Evolutionary conservation across 2,888 invertebrate species (phyloP).

Genomic region (Ennomos erosarius): DNA sequence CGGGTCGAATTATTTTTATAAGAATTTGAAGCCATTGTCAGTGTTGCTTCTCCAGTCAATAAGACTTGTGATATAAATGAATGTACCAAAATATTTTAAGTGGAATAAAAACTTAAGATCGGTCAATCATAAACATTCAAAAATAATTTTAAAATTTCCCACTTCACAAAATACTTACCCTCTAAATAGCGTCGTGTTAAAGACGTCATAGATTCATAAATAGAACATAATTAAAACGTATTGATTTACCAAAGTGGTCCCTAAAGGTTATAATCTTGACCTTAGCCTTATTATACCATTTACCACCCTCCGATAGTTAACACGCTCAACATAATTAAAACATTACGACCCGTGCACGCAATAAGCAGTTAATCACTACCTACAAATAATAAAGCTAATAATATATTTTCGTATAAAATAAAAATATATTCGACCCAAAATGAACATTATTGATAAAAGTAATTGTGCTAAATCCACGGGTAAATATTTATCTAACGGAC

Average conservation of each 20-base stretch:
- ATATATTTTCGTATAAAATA: conserved; percentile 43
- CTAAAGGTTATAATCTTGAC: conserved; percentile 12
- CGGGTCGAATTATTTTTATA: conserved; percentile 37
- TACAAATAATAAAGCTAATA: conserved; percentile 11
- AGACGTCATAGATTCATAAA: no score
- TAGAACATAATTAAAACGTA: background rate
- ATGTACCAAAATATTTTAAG: no score
- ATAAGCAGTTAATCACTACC: background rate
- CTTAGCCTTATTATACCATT: conserved; percentile 7
- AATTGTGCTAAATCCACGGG: conserved; percentile 66
- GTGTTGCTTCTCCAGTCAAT: background rate
- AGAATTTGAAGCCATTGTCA: conserved; percentile 2
- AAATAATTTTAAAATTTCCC: no score
- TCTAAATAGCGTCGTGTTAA: no score
- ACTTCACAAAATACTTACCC: no score
- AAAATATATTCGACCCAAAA: conserved; percentile 52
- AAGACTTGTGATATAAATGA: no score
- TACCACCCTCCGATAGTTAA: background rate
- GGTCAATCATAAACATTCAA: no score
- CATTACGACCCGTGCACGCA: conserved; percentile 3
- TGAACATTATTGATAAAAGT: conserved; percentile 47
- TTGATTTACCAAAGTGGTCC: background rate
- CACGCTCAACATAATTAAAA: conserved; percentile 8
- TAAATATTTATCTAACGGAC: conserved; percentile 54
- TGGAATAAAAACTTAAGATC: no score